Evolutionary conservation across 2,888 invertebrate species (phyloP).

Genomic region (Polyommatus iphigenia): DNA sequence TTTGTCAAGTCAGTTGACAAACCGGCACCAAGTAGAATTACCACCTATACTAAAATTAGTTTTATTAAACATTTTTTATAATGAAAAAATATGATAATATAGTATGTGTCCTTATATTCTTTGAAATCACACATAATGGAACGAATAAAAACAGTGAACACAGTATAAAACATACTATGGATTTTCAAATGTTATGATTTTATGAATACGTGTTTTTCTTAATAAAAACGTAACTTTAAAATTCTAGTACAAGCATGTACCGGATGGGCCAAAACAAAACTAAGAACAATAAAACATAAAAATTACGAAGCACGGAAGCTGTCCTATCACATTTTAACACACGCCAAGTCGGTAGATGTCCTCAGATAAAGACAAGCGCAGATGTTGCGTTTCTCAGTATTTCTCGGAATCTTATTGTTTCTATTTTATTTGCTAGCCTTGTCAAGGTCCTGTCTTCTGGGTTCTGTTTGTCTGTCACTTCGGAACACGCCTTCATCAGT

Average conservation of each 20-base stretch:
- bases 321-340: conserved; percentile 47
- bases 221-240: background rate
- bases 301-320: conserved; percentile 41
- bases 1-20: too few relatives aligned
- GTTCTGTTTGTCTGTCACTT: conserved; percentile 34
- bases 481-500: conserved; percentile 31
- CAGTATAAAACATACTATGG: too few relatives aligned
- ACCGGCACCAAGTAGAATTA: too few relatives aligned
- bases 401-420: conserved; percentile 63
- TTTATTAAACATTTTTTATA: too few relatives aligned
- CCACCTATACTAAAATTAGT: too few relatives aligned
- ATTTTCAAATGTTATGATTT: too few relatives aligned
- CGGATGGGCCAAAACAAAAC: background rate
- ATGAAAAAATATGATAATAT: too few relatives aligned
- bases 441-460: conserved; percentile 48
- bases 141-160: too few relatives aligned
- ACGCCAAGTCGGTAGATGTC: conserved; percentile 51
- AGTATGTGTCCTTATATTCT: too few relatives aligned
- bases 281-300: conserved; percentile 38
- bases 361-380: conserved; percentile 67
- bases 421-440: conserved; percentile 59
- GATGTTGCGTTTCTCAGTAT: conserved; percentile 53
- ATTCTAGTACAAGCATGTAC: background rate
- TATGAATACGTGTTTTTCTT: too few relatives aligned
- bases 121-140: too few relatives aligned